Base-by-base conservation (phyloP, 1,140 invertebrate species). In the Orussus abietinus region DNA sequence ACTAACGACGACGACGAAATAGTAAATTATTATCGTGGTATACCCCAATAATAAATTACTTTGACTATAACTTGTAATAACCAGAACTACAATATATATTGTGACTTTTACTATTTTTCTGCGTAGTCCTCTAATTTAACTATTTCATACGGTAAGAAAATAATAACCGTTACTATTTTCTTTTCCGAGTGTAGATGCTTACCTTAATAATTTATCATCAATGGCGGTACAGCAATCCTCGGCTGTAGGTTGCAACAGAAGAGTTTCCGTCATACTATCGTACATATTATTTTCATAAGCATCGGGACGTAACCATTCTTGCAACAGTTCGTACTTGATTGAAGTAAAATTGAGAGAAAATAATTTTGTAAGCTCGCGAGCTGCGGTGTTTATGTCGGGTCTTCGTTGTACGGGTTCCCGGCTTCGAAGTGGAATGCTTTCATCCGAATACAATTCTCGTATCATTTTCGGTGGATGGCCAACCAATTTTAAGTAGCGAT, bases 351-450 rank as follows among this genome's bases (percentile, higher is more conserved):
- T 66, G 3, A 70, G 42, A 4, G 49, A 50, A 35, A 64, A 66
- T 5, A 75, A 17, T 14, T 57, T 37, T 13, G 57, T 45, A 0
- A 75, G 42, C 0, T 40, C 51, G 34, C 55, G 48, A 4, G 57
- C 63, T 1, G 64, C 71, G 15, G 54, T 48, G 51, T 74, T 75
- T n/a, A 75, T 66, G 31, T 74, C 67, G n/a, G 59, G 63, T 31
- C 54, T 51, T 3, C 51, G 31, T 30, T 47, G 31, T 4, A 44
- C 52, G 11, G 53, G 40, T 2, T 49, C 52, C 30, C 33, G 57
- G 41, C 55, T 65, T 31, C 65, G 46, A 17, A 53, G 42, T 5
- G 66, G 47, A 45, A 75, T 70, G 25, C 67, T 69, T 30, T 66
- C 53, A 38, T 75, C 67, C 29, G 59, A 53, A 40, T 75, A 75